Conservation (phyloP, 2,797 vertebrate genomes). For the Sebastes miniatus region DNA sequence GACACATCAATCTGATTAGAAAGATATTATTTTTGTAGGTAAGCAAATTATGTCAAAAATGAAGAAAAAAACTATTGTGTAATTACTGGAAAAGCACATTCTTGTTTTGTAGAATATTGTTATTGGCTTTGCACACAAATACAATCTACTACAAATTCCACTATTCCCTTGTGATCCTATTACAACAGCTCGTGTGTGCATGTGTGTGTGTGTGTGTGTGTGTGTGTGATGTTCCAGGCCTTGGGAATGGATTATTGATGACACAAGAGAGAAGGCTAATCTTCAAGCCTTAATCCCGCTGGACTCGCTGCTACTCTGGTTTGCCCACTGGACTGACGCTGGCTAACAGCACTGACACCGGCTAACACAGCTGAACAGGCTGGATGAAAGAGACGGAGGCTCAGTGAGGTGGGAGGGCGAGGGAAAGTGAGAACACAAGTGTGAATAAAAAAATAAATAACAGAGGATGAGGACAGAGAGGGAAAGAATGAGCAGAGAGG, state of each 20-base stretch:
- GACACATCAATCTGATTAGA: not conserved
- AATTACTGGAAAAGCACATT: not conserved
- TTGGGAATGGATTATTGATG: conserved; percentile 71
- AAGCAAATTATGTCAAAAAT: not conserved
- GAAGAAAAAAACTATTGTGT: not conserved
- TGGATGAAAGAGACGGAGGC: conserved; percentile 45
- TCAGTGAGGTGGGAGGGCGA: not conserved
- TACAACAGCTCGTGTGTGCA: conserved; percentile 34
- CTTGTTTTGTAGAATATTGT: not conserved
- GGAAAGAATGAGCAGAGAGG: conserved; percentile 25
- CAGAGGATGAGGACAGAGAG: not conserved
- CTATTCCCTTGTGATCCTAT: conserved; percentile 68
- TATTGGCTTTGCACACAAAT: conserved; percentile 3
- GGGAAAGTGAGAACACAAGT: not conserved
- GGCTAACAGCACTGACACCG: conserved; percentile 35
- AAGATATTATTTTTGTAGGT: not conserved
- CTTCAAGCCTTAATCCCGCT: conserved; percentile 67
- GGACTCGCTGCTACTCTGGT: conserved; percentile 40
- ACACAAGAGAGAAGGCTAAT: conserved; percentile 72
- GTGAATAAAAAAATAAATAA: not conserved
- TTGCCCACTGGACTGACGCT: conserved; percentile 42
- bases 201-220: not conserved
- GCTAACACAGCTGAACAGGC: conserved; percentile 41
- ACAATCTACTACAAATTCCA: conserved; percentile 38
- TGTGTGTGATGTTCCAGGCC: conserved; percentile 24